Evolutionary conservation across 37 sponge, comb jelly and placozoan species (phyloP), one percentile per base, ranked within the genome.

Genomic region (Beroe forskalii): DNA sequence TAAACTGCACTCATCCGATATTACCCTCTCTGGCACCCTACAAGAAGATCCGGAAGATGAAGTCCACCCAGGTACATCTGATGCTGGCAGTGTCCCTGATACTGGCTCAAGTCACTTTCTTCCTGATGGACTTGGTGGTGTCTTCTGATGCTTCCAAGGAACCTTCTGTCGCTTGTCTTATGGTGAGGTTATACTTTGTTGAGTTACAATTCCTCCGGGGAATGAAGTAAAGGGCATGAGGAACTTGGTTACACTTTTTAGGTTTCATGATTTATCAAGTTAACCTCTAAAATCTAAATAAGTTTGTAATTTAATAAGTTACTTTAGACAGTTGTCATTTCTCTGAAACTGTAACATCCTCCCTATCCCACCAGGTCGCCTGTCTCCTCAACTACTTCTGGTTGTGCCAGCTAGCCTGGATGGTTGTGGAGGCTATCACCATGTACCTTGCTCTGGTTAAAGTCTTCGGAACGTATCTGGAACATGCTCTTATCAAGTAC

Each of bases 341-440:
- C n/a, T n/a, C n/a, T n/a, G n/a, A n/a, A n/a, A n/a, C n/a, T n/a
- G n/a, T n/a, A n/a, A n/a, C n/a, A n/a, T n/a, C n/a, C n/a, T n/a
- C n/a, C n/a, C n/a, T n/a, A n/a, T n/a, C 38, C 39, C 72, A 2
- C 17, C 72, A 69, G 72, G 32, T 69, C 1, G 72, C 72, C 2
- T 69, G 27, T 32, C 72, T 69, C 0, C 72, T 69, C 3, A 69
- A 69, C 72, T 69, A 69, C 19, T 69, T 69, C 38, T 69, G 72
- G 72, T 17, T 69, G 4, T 69, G 72, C 17, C 72, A 69, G 38
- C 4, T 36, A 36, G 35, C 19, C 36, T 69, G 72, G 72, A 69
- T 69, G 72, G 72, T 69, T 2, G 72, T 69, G 20, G 72, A 69
- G 19, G 72, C 72, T 33, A 17, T 69, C 6, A 69, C 72, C 0